Base-by-base conservation (phyloP, 2,888 invertebrate species). In the Dicranocentrus wangi region DNA sequence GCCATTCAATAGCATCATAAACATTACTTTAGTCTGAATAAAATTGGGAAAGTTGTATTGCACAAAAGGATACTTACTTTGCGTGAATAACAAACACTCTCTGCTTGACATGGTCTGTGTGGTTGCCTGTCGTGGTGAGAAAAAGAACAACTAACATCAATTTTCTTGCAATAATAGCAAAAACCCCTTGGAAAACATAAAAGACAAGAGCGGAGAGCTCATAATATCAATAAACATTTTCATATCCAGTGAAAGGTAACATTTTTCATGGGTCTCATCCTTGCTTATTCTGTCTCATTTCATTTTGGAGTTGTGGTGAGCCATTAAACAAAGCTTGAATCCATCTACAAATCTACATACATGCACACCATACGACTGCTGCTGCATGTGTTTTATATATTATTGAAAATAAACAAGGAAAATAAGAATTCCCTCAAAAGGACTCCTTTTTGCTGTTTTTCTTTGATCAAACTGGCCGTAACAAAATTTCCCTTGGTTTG, bases 211-310 rank as follows among this genome's bases (percentile, higher is more conserved):
- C n/a, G n/a, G n/a, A n/a, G n/a, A n/a, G 15, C 15, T 47, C 10
- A 47, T n/a, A 47, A 47, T 15, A 47, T n/a, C 5, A 47, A 47
- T n/a, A 47, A 3, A 47, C 47, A 47, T 47, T 47, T 39, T 39
- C n/a, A n/a, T n/a, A n/a, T n/a, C n/a, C n/a, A n/a, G n/a, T n/a
- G n/a, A n/a, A n/a, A n/a, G n/a, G n/a, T n/a, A n/a, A n/a, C 13
- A 39, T 39, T 39, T 8, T 7, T 2, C 47, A 47, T n/a, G 5
- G 39, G 39, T 13, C 39, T 39, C n/a, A 13, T 47, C n/a, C 13
- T 55, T 65, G 28, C 23, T 21, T 21, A 17, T 47, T 51, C 23
- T 27, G 27, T 66, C 32, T 47, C 66, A 66, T 66, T 66, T 66
- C 43, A 47, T 66, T 17, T 66, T 43, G 7, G 23, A 23, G 3